These are phyloP conservation scores for Andrena dorsata DNA, from an alignment of 2,888 invertebrate species.

Conservation along the genomic window DNA sequence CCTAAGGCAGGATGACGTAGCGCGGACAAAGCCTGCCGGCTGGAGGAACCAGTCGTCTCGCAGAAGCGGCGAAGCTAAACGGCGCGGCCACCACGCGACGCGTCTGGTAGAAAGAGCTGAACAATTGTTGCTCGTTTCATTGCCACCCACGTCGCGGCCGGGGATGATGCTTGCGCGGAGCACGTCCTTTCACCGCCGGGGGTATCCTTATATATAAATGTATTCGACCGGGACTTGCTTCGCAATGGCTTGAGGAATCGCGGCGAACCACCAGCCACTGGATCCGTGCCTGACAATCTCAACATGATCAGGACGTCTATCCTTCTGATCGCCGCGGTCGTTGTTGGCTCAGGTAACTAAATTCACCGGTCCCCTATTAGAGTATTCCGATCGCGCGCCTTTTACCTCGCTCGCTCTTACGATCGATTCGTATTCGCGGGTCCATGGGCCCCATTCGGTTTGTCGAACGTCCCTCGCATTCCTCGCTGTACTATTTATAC, in stretches of 20 bases:
- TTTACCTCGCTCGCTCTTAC: not conserved
- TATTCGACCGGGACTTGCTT: constrained; percentile 36
- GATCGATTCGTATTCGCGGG: not conserved
- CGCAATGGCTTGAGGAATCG: constrained; percentile 40
- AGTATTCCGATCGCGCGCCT: not conserved
- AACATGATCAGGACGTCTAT: constrained; percentile 8
- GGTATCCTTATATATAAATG: constrained; percentile 65
- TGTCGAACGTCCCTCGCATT: constrained; percentile 7
- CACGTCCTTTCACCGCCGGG: constrained; percentile 67
- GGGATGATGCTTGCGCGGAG: constrained; percentile 36
- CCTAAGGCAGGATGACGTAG: constrained; percentile 62
- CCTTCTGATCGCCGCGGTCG: constrained; percentile 14
- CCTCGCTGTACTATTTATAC: constrained; percentile 18
- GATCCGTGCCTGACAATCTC: not conserved
- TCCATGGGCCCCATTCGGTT: not conserved
- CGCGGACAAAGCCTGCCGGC: constrained; percentile 1
- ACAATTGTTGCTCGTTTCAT: constrained; percentile 54
- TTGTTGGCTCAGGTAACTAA: constrained; percentile 47
- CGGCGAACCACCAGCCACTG: constrained; percentile 15
- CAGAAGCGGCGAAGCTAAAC: not conserved
- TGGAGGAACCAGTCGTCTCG: constrained; percentile 42
- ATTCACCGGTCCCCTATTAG: not conserved
- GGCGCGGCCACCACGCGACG: not conserved
- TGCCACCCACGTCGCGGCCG: constrained; percentile 48
- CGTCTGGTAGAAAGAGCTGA: constrained; percentile 19